A percentile compares a stretch with the other conserved stretches of the same genome.
Conservation (phyloP, 2,113 vertebrate genomes). For the Thermophis baileyi region DNA sequence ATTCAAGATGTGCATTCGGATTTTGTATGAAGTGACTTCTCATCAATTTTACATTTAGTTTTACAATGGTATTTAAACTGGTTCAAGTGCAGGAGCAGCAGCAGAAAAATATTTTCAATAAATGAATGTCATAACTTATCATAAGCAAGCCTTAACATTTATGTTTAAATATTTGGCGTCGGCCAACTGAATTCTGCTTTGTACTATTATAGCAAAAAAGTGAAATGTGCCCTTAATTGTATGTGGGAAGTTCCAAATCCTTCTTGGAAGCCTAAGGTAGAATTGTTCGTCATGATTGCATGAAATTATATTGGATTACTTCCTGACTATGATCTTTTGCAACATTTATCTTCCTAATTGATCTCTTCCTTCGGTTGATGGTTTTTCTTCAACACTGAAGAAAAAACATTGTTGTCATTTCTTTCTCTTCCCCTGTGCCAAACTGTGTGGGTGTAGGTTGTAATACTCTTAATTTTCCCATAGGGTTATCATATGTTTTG, state of each 20-base stretch:
- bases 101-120: background rate
- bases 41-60: background rate
- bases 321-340: background rate
- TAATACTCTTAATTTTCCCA: conserved; percentile 16
- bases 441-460: background rate
- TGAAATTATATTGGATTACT: background rate
- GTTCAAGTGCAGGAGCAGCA: background rate
- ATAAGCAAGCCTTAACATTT: background rate
- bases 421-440: background rate
- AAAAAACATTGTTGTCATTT: background rate
- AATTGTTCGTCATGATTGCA: background rate
- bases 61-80: background rate
- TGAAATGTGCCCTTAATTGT: background rate
- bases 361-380: background rate
- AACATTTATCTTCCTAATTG: background rate
- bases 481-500: background rate
- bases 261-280: background rate
- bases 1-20: background rate
- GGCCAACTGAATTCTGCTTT: background rate
- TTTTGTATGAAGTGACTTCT: background rate
- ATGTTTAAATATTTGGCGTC: background rate
- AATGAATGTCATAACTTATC: background rate
- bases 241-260: background rate
- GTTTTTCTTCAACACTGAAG: background rate
- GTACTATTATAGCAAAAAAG: background rate